Evolutionary conservation across 2,888 invertebrate genomes (phyloP).

Genomic region (Stenchaetothrips biformis): DNA sequence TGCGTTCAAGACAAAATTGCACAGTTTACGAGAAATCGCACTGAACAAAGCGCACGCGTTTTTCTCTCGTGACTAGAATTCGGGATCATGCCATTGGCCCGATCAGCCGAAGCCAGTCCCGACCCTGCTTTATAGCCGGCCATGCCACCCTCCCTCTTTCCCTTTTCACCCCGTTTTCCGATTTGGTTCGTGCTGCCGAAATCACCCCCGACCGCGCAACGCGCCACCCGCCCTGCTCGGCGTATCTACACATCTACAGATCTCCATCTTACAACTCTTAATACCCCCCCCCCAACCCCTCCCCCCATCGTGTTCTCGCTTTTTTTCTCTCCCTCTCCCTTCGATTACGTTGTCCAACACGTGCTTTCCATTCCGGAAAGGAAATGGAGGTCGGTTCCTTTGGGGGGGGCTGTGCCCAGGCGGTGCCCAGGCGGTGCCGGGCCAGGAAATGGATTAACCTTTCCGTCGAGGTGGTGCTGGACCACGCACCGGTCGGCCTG

Average conservation of each 20-base stretch:
- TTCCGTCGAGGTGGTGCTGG: background rate
- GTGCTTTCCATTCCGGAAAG: background rate
- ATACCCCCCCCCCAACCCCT: background rate
- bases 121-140: background rate
- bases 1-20: no score
- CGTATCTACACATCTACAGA: constrained; percentile 24
- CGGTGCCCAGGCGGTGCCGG: background rate
- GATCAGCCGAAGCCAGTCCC: background rate
- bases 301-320: background rate
- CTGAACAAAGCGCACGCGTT: background rate
- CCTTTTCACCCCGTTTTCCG: background rate
- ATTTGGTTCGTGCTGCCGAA: background rate
- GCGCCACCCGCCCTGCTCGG: background rate
- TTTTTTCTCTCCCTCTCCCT: background rate
- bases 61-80: background rate
- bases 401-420: background rate
- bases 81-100: background rate
- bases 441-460: background rate
- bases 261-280: background rate
- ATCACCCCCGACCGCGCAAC: background rate
- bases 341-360: background rate
- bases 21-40: no score
- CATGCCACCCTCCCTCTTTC: background rate
- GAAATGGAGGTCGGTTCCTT: background rate
- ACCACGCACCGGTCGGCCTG: background rate